A percentile compares a stretch with the other conserved stretches of the same genome.
Conservation (phyloP, 2,888 invertebrate species). For the Metellina segmentata region DNA sequence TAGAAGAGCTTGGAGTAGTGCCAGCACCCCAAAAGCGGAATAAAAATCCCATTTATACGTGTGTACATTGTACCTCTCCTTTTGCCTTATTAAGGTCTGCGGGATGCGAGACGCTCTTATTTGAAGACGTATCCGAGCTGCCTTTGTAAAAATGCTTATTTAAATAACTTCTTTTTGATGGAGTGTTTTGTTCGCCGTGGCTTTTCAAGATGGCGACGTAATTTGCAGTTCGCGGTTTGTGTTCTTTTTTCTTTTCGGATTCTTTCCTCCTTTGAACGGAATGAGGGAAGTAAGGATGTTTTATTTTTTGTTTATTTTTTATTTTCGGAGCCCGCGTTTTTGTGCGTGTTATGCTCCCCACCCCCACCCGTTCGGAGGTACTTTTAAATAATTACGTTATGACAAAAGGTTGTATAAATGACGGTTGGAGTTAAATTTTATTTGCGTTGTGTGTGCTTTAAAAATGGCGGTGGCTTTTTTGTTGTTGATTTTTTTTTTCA, state of each 20-base stretch:
- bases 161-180: conserved; percentile 36
- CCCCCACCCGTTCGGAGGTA: neutral
- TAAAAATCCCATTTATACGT: conserved; percentile 31
- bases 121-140: conserved; percentile 29
- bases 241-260: neutral
- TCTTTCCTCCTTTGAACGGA: neutral
- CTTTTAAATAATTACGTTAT: conserved; percentile 52
- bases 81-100: neutral
- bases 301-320: neutral
- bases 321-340: neutral
- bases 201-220: conserved; percentile 18
- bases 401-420: conserved; percentile 44
- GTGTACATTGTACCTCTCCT: conserved; percentile 7
- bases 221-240: conserved; percentile 21
- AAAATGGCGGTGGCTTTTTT: neutral
- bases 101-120: conserved; percentile 7
- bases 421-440: conserved; percentile 8
- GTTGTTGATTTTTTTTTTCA: neutral
- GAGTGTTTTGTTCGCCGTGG: conserved; percentile 9
- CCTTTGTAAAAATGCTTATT: conserved; percentile 58
- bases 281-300: neutral
- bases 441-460: neutral
- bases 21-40: conserved; percentile 18
- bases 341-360: neutral
- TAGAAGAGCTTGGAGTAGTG: conserved; percentile 2